Evolutionary conservation across 2,888 invertebrate species (phyloP).

Genomic region (Panzeria rudis): DNA sequence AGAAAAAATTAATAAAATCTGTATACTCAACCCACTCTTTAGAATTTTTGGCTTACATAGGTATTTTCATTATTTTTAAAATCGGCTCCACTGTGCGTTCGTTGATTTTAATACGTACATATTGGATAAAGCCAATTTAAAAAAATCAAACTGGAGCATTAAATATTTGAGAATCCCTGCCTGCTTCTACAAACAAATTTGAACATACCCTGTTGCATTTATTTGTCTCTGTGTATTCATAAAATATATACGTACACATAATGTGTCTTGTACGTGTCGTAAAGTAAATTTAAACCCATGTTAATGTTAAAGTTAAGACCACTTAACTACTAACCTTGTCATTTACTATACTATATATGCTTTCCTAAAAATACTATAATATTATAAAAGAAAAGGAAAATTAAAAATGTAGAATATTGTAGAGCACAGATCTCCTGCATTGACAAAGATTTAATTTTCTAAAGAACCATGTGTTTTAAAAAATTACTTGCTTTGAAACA

Average conservation of each 20-base stretch:
- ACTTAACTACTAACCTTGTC: slow-evolving; percentile 56
- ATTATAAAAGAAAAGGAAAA: slow-evolving; percentile 3
- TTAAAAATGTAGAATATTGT: not conserved
- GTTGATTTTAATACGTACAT: too few relatives aligned
- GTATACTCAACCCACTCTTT: too few relatives aligned
- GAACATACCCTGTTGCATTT: not conserved
- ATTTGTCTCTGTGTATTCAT: not conserved
- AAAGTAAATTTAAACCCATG: slow-evolving; percentile 28
- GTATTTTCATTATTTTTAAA: too few relatives aligned
- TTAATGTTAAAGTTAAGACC: slow-evolving; percentile 57
- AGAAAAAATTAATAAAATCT: too few relatives aligned
- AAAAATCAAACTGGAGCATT: too few relatives aligned
- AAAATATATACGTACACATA: not conserved
- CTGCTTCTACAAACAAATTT: not conserved
- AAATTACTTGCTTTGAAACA: not conserved
- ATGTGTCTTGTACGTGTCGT: not conserved
- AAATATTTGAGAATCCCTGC: not conserved
- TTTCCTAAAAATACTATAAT: slow-evolving; percentile 1
- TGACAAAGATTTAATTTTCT: not conserved
- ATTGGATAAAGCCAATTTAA: too few relatives aligned
- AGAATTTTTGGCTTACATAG: too few relatives aligned
- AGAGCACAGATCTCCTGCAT: not conserved
- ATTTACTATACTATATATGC: too few relatives aligned
- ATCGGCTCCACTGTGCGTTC: too few relatives aligned
- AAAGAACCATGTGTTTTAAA: not conserved